Base-by-base conservation (phyloP, 2,888 invertebrate genomes). In the Trichopria drosophilae region DNA sequence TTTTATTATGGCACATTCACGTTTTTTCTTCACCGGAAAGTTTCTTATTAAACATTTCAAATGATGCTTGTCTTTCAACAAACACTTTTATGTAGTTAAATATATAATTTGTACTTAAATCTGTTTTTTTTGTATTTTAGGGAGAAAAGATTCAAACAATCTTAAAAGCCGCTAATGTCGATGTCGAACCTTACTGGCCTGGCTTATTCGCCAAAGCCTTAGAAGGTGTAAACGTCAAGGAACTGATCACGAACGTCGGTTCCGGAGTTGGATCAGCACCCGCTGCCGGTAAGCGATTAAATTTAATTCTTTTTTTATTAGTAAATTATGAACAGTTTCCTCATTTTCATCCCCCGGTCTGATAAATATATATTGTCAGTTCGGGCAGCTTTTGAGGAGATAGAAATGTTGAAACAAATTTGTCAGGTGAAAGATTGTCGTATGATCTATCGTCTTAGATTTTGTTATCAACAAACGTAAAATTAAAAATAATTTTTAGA, bases 171-270 rank as follows among this genome's bases (percentile, higher is more conserved):
- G 97, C 99, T 62, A 86, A 85, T 74, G 96, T 98, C 53, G 91
- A 92, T 59, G 90, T 99, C 29, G 99, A 99, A 78, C 96, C 98
- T 15, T 98, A 96, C 82, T 99, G 99, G 99, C 96, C 98, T 32
- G 93, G 95, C 68, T 84, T 99, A 50, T 99, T 98, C 78, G 93
- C 98, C 61, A 96, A 97, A 78, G 93, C 97, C 28, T 80, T 99
- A 62, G 96, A 97, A 77, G 93, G 93, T 59, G 81, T 97, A 60
- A 94, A 94, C 75, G 87, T 98, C 47, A 93, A 92, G 70, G 92
- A 93, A 57, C 80, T 97, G 71, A 91, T 97, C 76, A 90, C 93
- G 59, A 94, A 90, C 78, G 88, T 97, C 69, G 93, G 95, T 15
- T 89, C 93, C 40, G 92, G 93, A 58, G 93, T 88, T 51, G 95